Base-by-base conservation (phyloP, 2,113 vertebrate species). In the Nycticorax nycticorax region DNA sequence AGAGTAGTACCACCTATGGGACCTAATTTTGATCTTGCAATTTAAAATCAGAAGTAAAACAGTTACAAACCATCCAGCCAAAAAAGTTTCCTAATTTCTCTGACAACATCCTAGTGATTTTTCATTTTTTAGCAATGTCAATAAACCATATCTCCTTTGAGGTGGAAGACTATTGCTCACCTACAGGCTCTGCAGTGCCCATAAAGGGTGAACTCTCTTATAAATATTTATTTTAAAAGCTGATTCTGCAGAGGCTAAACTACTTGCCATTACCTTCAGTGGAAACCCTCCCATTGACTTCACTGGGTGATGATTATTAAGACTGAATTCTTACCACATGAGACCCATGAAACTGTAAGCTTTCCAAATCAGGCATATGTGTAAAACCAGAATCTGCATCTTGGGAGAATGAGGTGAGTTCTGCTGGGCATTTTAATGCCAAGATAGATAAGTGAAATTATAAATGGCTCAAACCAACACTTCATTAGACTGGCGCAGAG, bases 381-480 rank as follows among this genome's bases (percentile, higher is more conserved):
- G 43, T 86, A 90, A 95, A 91, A 89, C 37, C 80, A 91, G 59
- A 93, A 89, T 95, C 62, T 94, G 63, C 57, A 89, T 88, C 89
- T 45, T 92, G 88, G 80, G 92, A 96, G 91, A 67, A 69, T 17
- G 73, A 95, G 64, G 35, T 35, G 66, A 89, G 86, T 73, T 94
- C 94, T 92, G 69, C 62, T 57, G 47, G 66, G 84, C 37, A 76
- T 92, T 95, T 95, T 85, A 97, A 82, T 95, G 71, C 84, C 84
- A 89, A 63, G 35, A 89, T 60, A 89, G 86, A 89, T 89, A 92
- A 93, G 30, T 82, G 66, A 95, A 97, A 93, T 96, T 93, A 85
- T 88, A 96, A 89, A 91, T 85, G 66, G 39, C 77, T 95, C 1
- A 0, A 76, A 37, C 81, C 72, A 93, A 72, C 77, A 66, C 45